A percentile compares a stretch with the other conserved stretches of the same genome.
These are phyloP conservation scores for Cephus pulcher DNA, from an alignment of 2,888 invertebrate species.

Conservation along the genomic window DNA sequence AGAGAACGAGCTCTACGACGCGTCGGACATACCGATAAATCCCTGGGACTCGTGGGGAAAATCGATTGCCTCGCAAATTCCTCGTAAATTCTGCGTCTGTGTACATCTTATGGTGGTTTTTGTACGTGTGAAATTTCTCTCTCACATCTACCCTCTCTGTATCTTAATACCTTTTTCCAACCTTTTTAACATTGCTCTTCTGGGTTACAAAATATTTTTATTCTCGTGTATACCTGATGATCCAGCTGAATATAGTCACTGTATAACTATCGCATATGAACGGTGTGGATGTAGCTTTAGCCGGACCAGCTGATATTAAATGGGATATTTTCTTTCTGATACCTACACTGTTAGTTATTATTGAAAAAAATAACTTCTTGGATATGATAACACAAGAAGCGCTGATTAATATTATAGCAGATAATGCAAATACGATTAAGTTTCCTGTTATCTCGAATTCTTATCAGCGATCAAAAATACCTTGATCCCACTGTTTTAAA, in stretches of 20 bases:
- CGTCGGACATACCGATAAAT: background rate
- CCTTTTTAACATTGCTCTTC: too few relatives aligned
- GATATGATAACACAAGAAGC: background rate
- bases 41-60: background rate
- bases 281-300: background rate
- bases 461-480: background rate
- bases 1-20: background rate
- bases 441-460: background rate
- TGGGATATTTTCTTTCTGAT: background rate
- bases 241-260: background rate
- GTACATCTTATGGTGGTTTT: background rate
- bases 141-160: background rate
- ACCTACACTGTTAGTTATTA: background rate
- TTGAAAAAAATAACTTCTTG: background rate
- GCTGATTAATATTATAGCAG: background rate
- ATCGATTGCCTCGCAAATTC: constrained; percentile 1
- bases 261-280: background rate
- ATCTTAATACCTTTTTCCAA: background rate
- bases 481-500: background rate
- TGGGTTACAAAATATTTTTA: background rate
- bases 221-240: background rate
- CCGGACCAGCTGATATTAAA: background rate
- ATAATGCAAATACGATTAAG: background rate
- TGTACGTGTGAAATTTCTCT: background rate
- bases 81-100: background rate